Conservation (phyloP, 2,888 invertebrate genomes). For the Cerceris ruficornis region DNA sequence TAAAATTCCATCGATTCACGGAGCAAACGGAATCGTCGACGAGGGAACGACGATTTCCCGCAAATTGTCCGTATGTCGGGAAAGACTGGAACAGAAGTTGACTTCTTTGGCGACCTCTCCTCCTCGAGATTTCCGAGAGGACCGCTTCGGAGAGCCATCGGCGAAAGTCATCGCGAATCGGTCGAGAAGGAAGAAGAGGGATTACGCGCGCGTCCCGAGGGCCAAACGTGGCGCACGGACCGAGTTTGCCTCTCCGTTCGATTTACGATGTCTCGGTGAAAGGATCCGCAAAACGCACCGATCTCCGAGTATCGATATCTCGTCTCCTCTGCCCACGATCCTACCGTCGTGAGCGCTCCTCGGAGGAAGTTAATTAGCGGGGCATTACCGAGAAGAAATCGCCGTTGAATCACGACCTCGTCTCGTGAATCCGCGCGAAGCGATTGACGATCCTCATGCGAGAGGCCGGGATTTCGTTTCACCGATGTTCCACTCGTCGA, state of each 20-base stretch:
- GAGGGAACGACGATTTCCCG: no score
- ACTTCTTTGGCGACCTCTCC: no score
- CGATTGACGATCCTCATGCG: no score
- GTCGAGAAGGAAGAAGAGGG: constrained; percentile 65
- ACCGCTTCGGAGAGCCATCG: not conserved
- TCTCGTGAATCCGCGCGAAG: not conserved
- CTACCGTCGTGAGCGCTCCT: constrained; percentile 13
- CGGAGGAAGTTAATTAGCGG: constrained; percentile 58
- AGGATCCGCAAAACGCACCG: constrained; percentile 58
- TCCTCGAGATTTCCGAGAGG: no score
- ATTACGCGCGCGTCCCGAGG: constrained; percentile 37
- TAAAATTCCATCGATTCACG: no score
- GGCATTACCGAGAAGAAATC: constrained; percentile 45
- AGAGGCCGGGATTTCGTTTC: no score
- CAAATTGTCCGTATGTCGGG: no score
- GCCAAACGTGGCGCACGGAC: constrained; percentile 5
- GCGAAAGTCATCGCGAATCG: constrained; percentile 22
- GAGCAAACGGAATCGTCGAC: no score
- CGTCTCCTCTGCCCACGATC: constrained; percentile 44
- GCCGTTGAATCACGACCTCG: constrained; percentile 7
- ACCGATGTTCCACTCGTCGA: no score
- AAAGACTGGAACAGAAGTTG: no score
- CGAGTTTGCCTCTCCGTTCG: constrained; percentile 73
- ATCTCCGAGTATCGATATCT: constrained; percentile 54
- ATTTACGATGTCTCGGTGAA: constrained; percentile 75